Base-by-base conservation (phyloP, 2,888 invertebrate genomes). In the Protula sp. region DNA sequence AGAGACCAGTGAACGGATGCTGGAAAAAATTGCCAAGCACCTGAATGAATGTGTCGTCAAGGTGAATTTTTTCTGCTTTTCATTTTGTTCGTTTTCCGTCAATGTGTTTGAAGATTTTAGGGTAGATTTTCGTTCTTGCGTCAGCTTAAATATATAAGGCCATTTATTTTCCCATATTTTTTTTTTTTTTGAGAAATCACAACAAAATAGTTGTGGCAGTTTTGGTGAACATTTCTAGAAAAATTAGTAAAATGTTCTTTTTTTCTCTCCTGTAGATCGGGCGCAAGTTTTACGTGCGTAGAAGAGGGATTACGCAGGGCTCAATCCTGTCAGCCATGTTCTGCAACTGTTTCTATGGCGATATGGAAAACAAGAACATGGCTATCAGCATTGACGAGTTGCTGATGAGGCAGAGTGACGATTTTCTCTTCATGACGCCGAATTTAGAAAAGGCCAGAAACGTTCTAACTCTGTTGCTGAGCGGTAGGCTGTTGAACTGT, bases 351-450 rank as follows among this genome's bases (percentile, higher is more conserved):
- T 79, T 77, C 65, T 76, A 75, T 62, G 74, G 72, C 2, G 61
- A 70, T 27, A 71, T 78, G 74, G 78, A 78, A 65, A 60, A 48
- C 26, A 54, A 60, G n/a, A 50, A 58, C 22, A 54, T 68, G 29
- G 55, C 68, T 19, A 14, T 50, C 0, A 31, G 38, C 9, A 54
- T 60, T 1, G 72, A 72, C 30, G 73, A 73, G 24, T 59, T 77
- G 48, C 54, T 74, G 61, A 67, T 77, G 65, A 69, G 79, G 29
- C 69, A 75, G 54, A 73, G 76, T 2, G 79, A 78, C 66, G 78
- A 78, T 64, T 74, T 70, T 62, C 64, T 78, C 19, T 74, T 69
- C 64, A 68, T 78, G n/a, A 72, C 77, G 2, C 75, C 74, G 3
- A 51, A 66, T 29, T 64, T 61, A 52, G 59, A 69, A 1, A 65